These are phyloP conservation scores for Pterobdella sp. DNA, from an alignment of 2,888 invertebrate species.

Conservation along the genomic window DNA sequence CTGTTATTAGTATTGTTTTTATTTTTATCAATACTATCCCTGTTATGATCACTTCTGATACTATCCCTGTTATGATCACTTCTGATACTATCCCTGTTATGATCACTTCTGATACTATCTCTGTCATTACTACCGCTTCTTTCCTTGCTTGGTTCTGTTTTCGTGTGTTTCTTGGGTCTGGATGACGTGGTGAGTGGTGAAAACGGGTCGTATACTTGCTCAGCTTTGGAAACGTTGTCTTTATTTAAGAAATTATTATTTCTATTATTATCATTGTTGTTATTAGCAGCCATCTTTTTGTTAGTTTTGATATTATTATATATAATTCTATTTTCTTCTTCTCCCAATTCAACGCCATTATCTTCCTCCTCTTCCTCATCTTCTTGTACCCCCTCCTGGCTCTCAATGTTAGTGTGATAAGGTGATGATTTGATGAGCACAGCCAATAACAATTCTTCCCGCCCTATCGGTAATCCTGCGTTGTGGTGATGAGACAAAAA, in stretches of 20 bases:
- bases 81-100: background rate
- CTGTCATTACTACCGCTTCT: background rate
- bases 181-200: background rate
- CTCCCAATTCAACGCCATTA: background rate
- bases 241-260: background rate
- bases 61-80: background rate
- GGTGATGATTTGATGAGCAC: background rate
- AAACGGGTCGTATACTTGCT: conserved; percentile 3
- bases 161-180: background rate
- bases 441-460: background rate
- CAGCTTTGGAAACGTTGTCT: no score
- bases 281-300: no score
- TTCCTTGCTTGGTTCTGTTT: no score
- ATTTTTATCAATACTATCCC: background rate
- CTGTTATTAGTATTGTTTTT: background rate
- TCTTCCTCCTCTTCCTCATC: background rate
- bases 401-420: background rate
- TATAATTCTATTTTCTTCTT: background rate
- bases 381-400: background rate
- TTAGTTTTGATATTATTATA: background rate
- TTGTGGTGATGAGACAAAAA: no score
- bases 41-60: background rate
- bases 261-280: background rate
- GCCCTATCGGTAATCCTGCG: conserved; percentile 2
- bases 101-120: background rate